phyloP scores from a whole-genome alignment of 2,797 vertebrate genomes.

The Furcifer pardalis region DNA sequence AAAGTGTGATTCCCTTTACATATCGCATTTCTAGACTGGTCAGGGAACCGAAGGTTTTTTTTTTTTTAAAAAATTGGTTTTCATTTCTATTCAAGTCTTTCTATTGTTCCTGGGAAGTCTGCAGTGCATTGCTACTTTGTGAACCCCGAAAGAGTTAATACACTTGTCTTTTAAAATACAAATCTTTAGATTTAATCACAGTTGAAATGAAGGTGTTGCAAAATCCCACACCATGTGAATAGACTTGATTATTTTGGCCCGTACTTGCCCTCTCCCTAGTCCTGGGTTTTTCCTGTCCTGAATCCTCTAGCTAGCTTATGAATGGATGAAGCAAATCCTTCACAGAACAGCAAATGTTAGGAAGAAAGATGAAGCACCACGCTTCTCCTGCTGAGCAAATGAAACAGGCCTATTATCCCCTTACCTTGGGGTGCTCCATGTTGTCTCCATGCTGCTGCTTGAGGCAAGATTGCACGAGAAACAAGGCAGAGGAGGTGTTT shows the following conservation, averaged over 20 bases:
- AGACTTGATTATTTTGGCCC: background rate
- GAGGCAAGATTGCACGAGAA: conserved; percentile 8
- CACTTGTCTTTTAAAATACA: background rate
- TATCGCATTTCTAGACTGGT: background rate
- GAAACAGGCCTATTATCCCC: background rate
- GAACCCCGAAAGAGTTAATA: background rate
- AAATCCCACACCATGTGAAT: background rate
- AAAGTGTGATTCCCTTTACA: conserved; percentile 31
- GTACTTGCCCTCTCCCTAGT: background rate
- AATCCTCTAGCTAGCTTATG: background rate
- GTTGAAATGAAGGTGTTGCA: background rate
- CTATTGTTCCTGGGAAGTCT: background rate
- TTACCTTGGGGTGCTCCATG: background rate
- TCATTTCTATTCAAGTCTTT: conserved; percentile 40
- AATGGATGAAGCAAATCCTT: conserved; percentile 13
- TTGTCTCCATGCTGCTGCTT: background rate
- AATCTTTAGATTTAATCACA: background rate
- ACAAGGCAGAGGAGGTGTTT: background rate
- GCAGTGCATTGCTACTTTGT: background rate
- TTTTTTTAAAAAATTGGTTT: conserved; percentile 7
- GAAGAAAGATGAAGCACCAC: background rate
- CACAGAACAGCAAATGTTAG: background rate
- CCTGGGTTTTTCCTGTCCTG: background rate
- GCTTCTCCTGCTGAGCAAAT: conserved; percentile 2
- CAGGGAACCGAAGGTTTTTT: conserved; percentile 30